phyloP scores from a whole-genome alignment of 1,140 invertebrate genomes.

The Aphaenogaster floridana region DNA sequence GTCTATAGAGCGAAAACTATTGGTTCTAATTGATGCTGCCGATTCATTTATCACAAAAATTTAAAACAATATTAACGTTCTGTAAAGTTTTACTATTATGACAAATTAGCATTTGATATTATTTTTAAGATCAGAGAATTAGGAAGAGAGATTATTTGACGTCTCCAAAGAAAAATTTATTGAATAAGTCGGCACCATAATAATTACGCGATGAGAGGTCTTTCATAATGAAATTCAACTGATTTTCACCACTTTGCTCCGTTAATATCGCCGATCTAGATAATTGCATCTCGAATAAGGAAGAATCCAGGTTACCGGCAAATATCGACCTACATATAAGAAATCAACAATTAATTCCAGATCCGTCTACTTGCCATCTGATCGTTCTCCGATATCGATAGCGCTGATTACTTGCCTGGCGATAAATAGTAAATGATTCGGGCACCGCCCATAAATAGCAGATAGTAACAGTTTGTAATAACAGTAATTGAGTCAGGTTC shows the following conservation, averaged over 20 bases:
- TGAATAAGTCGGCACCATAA: background rate
- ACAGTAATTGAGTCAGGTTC: background rate
- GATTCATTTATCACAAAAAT: background rate
- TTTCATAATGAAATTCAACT: background rate
- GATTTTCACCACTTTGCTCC: slow-evolving; percentile 32
- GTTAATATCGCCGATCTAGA: slow-evolving; percentile 26
- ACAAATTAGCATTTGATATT: background rate
- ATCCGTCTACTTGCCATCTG: background rate
- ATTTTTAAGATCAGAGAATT: background rate
- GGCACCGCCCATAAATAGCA: background rate
- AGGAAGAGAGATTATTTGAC: background rate
- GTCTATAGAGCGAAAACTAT: background rate
- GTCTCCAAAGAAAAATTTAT: background rate
- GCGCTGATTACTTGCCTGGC: background rate
- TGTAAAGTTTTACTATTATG: background rate
- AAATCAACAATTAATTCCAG: slow-evolving; percentile 49
- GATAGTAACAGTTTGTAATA: slow-evolving; percentile 18
- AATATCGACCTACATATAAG: slow-evolving; percentile 42
- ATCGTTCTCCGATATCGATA: slow-evolving; percentile 33
- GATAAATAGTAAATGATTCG: slow-evolving; percentile 7
- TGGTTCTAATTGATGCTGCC: background rate
- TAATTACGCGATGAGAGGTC: slow-evolving; percentile 24
- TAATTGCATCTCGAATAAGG: slow-evolving; percentile 17
- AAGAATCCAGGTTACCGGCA: slow-evolving; percentile 47
- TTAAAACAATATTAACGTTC: background rate